Percentiles rank a stretch among this genome's conserved stretches.
Conservation (phyloP, 2,888 invertebrate species). For the Disparrhopalites patrizii region DNA sequence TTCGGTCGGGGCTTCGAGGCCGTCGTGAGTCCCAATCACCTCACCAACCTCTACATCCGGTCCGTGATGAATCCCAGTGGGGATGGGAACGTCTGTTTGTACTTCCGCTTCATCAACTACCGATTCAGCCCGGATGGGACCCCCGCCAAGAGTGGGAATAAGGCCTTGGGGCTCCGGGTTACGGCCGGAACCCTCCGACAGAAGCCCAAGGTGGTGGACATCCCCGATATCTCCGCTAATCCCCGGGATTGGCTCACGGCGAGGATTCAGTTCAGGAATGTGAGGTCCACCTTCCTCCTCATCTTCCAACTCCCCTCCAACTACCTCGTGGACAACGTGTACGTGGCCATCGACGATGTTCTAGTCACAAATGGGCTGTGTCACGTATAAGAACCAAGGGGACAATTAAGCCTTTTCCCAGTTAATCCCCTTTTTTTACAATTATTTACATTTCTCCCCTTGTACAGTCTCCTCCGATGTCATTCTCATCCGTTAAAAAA, state of each 20-base stretch:
- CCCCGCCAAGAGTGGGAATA: slow-evolving; percentile 33
- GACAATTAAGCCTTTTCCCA: background rate
- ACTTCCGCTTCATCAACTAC: slow-evolving; percentile 47
- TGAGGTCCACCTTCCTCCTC: slow-evolving; percentile 46
- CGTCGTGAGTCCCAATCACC: slow-evolving; percentile 30
- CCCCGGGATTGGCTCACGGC: slow-evolving; percentile 47
- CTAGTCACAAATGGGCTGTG: slow-evolving; percentile 47
- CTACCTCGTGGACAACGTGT: slow-evolving; percentile 41
- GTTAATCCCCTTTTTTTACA: background rate
- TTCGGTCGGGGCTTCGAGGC: slow-evolving; percentile 46
- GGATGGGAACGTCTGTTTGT: slow-evolving; percentile 45
- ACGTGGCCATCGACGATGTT: slow-evolving; percentile 47
- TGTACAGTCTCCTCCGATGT: no score
- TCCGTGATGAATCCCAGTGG: slow-evolving; percentile 43
- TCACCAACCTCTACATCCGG: slow-evolving; percentile 43
- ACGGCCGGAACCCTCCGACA: slow-evolving; percentile 44
- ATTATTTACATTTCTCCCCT: slow-evolving; percentile 9
- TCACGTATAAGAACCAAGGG: slow-evolving; percentile 46
- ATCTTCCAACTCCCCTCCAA: slow-evolving; percentile 46
- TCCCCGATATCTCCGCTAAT: slow-evolving; percentile 38
- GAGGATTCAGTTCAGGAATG: slow-evolving; percentile 44
- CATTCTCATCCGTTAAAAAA: background rate
- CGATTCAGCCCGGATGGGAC: slow-evolving; percentile 43
- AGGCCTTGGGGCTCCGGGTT: slow-evolving; percentile 38
- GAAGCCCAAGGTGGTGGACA: slow-evolving; percentile 44